Conservation (phyloP, 2,113 vertebrate genomes). For the Neotoma lepida region DNA sequence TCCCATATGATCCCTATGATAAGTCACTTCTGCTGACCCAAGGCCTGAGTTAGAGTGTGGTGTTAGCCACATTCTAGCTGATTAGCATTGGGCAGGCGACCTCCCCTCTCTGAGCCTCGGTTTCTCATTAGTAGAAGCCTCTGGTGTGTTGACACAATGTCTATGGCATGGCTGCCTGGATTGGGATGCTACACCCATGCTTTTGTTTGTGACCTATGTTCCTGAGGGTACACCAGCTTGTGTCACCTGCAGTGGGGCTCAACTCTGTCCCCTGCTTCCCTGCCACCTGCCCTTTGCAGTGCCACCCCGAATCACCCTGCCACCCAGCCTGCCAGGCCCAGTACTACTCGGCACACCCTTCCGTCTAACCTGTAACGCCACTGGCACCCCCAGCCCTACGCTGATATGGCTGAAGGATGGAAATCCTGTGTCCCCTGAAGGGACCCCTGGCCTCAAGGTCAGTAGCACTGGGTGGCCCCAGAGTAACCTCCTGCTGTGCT, state of each 20-base stretch:
- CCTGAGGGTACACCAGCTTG: not conserved
- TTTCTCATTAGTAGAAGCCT: not conserved
- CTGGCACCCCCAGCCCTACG: slow-evolving; percentile 87
- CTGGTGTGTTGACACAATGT: too few species aligned
- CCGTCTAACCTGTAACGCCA: slow-evolving; percentile 88
- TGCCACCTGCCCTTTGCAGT: slow-evolving; percentile 74
- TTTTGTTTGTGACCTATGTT: not conserved
- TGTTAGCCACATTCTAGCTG: not conserved
- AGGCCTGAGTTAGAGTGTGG: not conserved
- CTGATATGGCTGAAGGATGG: slow-evolving; percentile 93
- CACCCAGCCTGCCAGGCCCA: slow-evolving; percentile 84
- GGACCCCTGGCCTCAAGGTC: slow-evolving; percentile 84
- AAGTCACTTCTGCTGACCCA: not conserved
- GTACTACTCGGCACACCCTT: slow-evolving; percentile 84
- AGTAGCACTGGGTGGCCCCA: slow-evolving; percentile 66
- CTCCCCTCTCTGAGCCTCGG: not conserved
- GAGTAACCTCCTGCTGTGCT: not conserved
- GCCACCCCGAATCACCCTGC: slow-evolving; percentile 86
- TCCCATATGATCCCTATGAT: too few species aligned
- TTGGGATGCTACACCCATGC: not conserved
- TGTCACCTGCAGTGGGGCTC: not conserved
- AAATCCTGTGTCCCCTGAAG: slow-evolving; percentile 85
- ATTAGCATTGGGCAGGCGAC: not conserved
- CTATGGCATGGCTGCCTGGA: too few species aligned
- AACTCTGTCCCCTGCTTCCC: not conserved